Base-by-base conservation (phyloP, 2,888 invertebrate genomes). In the Lasioglossum leucozonium region DNA sequence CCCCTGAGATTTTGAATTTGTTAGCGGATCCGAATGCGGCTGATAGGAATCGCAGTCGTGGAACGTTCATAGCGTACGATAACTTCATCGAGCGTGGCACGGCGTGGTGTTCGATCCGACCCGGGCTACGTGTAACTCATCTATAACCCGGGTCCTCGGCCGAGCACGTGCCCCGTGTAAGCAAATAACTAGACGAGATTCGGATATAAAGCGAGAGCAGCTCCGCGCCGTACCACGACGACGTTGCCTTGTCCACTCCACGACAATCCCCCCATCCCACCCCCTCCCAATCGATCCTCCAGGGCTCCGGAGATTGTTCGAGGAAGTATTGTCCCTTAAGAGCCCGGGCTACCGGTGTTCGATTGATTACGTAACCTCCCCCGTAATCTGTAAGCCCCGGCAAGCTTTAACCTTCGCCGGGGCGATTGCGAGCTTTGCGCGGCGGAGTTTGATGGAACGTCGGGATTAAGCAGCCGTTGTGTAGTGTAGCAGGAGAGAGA, bases 381-480 rank as follows among this genome's bases (percentile, higher is more conserved):
- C 83, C 78, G 82, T 86, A 79, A 81, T 84, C 82, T 65, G 82
- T 90, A 88, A 90, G 85, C 87, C 71, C 77, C 71, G 2, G 85
- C 77, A 86, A 78, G 86, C 87, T 79, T 67, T 81, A 80, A 85
- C 84, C 88, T 85, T 84, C 74, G 77, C 75, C 55, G 65, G 69
- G 58, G 72, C 74, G 82, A 87, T 87, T 87, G 86, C 81, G 83
- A 85, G 87, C 87, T 87, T 87, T 85, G 77, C 85, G 80, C 80
- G 81, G 34, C 44, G 80, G 72, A 87, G 87, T 90, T 90, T 86
- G 89, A 90, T 90, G 87, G 87, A 90, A 88, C 88, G 87, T 30
- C 30, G 55, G 88, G 88, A 88, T 90, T 90, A 90, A 83, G 86
- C 82, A 71, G 65, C 87, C 86, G 88, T 92, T 89, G 91, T 91